These are phyloP conservation scores for Myotis vivesi DNA, from an alignment of 2,797 vertebrate species.

Conservation along the genomic window DNA sequence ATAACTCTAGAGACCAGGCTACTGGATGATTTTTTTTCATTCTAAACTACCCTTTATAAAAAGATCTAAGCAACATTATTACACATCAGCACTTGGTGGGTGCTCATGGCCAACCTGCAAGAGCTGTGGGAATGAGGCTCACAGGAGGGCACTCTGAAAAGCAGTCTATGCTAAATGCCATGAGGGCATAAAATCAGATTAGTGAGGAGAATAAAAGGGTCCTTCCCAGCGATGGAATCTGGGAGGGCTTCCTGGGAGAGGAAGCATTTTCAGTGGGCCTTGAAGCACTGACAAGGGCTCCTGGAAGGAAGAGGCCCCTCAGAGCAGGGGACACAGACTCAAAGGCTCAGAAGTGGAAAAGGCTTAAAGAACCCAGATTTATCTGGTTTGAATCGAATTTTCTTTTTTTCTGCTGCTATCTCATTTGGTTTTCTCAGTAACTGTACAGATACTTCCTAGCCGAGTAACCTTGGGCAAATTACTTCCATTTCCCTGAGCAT, in stretches of 20 bases:
- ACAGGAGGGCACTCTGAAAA: not conserved
- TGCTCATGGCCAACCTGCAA: not conserved
- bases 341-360: not conserved
- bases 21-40: not conserved
- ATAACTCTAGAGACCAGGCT: not conserved
- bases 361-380: not conserved
- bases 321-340: not conserved
- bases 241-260: not conserved
- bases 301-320: not conserved
- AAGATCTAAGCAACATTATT: not conserved
- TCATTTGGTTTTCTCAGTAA: not conserved
- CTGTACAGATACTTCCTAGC: not conserved
- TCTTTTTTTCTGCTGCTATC: not conserved
- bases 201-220: not conserved
- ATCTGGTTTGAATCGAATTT: not conserved
- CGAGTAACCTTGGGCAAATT: not conserved
- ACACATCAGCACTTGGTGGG: not conserved
- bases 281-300: not conserved
- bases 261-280: not conserved
- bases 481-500: not conserved
- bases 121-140: not conserved
- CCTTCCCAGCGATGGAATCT: not conserved
- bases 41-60: not conserved
- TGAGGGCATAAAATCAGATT: not conserved
- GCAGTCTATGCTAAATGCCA: not conserved